A percentile compares a stretch with the other conserved stretches of the same genome.
phyloP scores from a whole-genome alignment of 2,113 vertebrate species.

The Struthio camelus region DNA sequence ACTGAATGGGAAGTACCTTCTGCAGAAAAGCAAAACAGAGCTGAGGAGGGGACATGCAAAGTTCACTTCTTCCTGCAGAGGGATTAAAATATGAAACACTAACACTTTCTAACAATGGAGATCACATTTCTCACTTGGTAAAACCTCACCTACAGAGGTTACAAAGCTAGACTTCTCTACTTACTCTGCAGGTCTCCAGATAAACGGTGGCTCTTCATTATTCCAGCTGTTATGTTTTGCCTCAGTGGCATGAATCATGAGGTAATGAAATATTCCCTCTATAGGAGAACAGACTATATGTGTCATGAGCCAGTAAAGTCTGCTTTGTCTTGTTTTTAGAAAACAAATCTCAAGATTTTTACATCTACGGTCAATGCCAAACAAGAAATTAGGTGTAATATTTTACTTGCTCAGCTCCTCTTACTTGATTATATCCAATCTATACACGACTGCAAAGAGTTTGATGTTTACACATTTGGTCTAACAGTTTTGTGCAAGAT shows the following conservation, averaged over 20 bases:
- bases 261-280: not conserved
- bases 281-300: not conserved
- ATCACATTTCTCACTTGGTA: not conserved
- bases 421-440: not conserved
- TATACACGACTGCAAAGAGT: not conserved
- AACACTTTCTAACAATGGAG: not conserved
- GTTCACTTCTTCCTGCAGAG: not conserved
- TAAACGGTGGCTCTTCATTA: not conserved
- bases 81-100: not conserved
- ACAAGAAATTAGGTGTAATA: not conserved
- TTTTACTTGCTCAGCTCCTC: not conserved
- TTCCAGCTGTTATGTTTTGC: not conserved
- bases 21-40: not conserved
- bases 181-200: not conserved
- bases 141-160: not conserved
- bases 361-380: not conserved
- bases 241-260: not conserved
- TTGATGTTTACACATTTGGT: slow-evolving; percentile 2
- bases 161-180: not conserved
- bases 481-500: not conserved
- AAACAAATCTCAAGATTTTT: not conserved
- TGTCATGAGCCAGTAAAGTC: not conserved
- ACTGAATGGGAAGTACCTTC: not conserved
- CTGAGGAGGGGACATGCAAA: not conserved
- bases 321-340: not conserved